phyloP scores from a whole-genome alignment of 2,888 invertebrate species.

The Pandemis cinnamomeana region DNA sequence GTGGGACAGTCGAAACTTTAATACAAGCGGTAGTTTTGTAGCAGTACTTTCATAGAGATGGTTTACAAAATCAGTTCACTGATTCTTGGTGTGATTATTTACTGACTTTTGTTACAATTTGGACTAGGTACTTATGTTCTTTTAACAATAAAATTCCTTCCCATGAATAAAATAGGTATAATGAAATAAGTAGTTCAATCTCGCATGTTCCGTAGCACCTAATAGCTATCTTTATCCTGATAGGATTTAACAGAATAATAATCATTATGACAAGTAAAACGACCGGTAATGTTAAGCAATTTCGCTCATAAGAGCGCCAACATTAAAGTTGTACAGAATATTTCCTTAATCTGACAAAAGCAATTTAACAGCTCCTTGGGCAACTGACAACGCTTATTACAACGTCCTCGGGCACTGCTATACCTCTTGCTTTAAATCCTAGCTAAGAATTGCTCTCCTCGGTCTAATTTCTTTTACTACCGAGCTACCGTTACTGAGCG shows the following conservation, averaged over 20 bases:
- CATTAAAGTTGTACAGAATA: conserved; percentile 32
- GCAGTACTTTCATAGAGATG: no score
- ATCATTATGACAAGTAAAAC: conserved; percentile 30
- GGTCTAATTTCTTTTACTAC: conserved; percentile 39
- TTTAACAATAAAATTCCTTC: no score
- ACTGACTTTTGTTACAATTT: not conserved
- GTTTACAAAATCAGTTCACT: no score
- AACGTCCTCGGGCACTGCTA: conserved; percentile 24
- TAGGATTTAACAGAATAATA: conserved; percentile 1
- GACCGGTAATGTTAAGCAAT: conserved; percentile 20
- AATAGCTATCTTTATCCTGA: not conserved
- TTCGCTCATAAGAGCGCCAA: conserved; percentile 13
- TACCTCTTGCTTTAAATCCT: conserved; percentile 38
- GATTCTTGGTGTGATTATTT: no score
- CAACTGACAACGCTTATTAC: conserved; percentile 34
- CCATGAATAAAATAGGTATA: no score
- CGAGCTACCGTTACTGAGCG: conserved; percentile 37
- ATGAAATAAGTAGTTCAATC: no score
- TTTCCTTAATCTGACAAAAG: conserved; percentile 39
- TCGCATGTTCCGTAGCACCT: not conserved
- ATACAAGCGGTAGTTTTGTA: no score
- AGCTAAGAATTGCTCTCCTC: conserved; percentile 24
- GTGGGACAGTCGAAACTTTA: no score
- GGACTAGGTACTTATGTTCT: not conserved
- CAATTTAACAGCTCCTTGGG: conserved; percentile 41